Conservation (phyloP, 2,113 vertebrate species). For the Cheilinus undulatus region DNA sequence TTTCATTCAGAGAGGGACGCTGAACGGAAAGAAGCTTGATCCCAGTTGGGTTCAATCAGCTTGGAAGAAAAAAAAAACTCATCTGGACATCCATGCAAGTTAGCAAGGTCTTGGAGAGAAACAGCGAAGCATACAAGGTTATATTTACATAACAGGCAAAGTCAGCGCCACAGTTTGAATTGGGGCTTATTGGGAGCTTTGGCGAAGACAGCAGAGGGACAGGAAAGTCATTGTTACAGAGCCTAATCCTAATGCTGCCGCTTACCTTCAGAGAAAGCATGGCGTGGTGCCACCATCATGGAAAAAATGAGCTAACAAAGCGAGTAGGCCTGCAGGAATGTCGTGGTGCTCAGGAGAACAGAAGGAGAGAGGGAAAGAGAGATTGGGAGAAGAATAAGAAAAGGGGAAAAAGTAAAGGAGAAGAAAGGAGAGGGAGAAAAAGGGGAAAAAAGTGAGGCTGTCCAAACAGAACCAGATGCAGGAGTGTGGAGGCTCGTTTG, state of each 20-base stretch:
- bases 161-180: conserved; percentile 59
- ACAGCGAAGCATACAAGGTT: conserved; percentile 52
- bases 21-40: conserved; percentile 66
- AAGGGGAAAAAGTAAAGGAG: conserved; percentile 66
- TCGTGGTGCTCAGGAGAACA: conserved; percentile 70
- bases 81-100: conserved; percentile 65
- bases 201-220: conserved; percentile 59
- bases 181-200: conserved; percentile 51
- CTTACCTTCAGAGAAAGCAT: conserved; percentile 70
- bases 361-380: conserved; percentile 43
- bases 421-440: conserved; percentile 60
- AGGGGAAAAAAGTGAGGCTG: conserved; percentile 70
- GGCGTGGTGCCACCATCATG: conserved; percentile 77
- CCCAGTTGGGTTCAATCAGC: conserved; percentile 77
- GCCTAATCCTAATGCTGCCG: conserved; percentile 61
- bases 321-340: conserved; percentile 77
- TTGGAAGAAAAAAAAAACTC: conserved; percentile 42
- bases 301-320: conserved; percentile 82
- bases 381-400: conserved; percentile 63
- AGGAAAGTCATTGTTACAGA: conserved; percentile 68
- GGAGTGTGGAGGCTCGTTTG: conserved; percentile 83
- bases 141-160: conserved; percentile 63
- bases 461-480: conserved; percentile 81
- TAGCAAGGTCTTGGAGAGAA: conserved; percentile 61
- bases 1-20: conserved; percentile 66